These are phyloP conservation scores for Sitta carolinensis DNA, from an alignment of 2,797 vertebrate species.

Conservation along the genomic window DNA sequence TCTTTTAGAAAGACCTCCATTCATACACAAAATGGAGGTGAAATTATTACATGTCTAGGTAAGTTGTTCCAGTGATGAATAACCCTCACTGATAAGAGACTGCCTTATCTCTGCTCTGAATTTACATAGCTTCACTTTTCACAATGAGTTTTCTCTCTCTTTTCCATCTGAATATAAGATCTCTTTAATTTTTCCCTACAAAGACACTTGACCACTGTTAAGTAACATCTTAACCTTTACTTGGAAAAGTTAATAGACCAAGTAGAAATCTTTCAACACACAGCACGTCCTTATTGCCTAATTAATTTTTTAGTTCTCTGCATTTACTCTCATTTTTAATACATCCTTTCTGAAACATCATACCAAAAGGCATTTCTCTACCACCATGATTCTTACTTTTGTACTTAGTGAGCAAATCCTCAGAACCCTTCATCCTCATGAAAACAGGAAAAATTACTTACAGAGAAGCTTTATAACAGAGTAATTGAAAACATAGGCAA, in stretches of 20 bases:
- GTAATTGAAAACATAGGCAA: neutral
- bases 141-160: neutral
- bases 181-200: neutral
- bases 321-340: neutral
- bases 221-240: neutral
- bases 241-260: neutral
- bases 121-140: neutral
- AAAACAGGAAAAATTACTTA: neutral
- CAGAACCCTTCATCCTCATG: neutral
- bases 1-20: neutral
- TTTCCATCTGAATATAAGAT: neutral
- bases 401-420: neutral
- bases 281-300: neutral
- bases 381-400: neutral
- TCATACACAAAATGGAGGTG: neutral
- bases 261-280: neutral
- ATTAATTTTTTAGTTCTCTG: neutral
- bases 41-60: neutral
- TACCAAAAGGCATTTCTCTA: neutral
- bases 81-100: neutral
- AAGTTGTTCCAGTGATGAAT: neutral
- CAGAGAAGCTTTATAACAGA: neutral
- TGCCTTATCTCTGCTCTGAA: neutral
- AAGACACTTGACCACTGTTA: neutral
- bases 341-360: neutral